A percentile compares a stretch with the other conserved stretches of the same genome.
Evolutionary conservation across 2,113 vertebrate genomes (phyloP).

Genomic region (Amia ocellicauda): DNA sequence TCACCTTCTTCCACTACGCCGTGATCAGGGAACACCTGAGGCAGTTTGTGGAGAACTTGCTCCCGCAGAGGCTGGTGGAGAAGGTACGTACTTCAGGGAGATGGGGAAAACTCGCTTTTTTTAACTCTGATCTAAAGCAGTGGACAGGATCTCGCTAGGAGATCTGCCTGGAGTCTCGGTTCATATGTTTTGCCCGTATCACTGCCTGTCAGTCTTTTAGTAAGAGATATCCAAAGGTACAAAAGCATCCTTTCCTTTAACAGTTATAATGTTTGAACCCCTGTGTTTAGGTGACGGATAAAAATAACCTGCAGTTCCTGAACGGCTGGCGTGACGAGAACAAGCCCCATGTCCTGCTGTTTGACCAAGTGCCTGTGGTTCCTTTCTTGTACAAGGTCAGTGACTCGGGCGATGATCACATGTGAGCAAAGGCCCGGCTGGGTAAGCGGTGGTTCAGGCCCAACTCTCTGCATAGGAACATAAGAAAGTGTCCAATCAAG

Average conservation of each 20-base stretch:
- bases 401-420: too few relatives aligned
- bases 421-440: too few relatives aligned
- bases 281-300: constrained; percentile 79
- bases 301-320: constrained; percentile 80
- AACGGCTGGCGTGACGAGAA: constrained; percentile 89
- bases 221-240: background rate
- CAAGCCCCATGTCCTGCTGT: constrained; percentile 88
- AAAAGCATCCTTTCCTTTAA: too few relatives aligned
- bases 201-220: background rate
- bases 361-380: constrained; percentile 79
- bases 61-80: constrained; percentile 86
- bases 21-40: constrained; percentile 82
- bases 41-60: constrained; percentile 89
- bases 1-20: constrained; percentile 90
- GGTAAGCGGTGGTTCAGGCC: too few relatives aligned
- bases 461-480: too few relatives aligned
- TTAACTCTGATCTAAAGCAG: too few relatives aligned
- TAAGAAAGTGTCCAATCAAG: too few relatives aligned
- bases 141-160: background rate
- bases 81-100: constrained; percentile 57
- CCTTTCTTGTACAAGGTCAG: constrained; percentile 87
- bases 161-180: too few relatives aligned
- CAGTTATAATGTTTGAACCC: background rate
- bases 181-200: too few relatives aligned
- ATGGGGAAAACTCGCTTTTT: constrained; percentile 2